These are phyloP conservation scores for Achlya flavicornis DNA, from an alignment of 2,888 invertebrate species.

Conservation along the genomic window DNA sequence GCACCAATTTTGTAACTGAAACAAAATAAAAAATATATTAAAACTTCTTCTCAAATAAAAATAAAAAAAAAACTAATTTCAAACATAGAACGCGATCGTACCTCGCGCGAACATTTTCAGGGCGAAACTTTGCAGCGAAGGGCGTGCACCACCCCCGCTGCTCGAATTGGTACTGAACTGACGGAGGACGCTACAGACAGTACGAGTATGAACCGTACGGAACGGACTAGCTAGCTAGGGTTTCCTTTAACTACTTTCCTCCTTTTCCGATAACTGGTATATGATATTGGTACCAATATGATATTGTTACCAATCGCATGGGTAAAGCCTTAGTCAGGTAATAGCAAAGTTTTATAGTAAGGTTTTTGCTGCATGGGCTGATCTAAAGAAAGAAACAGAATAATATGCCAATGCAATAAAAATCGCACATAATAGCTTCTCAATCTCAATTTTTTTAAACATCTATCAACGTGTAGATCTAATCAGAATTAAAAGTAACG, in stretches of 20 bases:
- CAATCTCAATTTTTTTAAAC: no score
- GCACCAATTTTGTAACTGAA: conserved; percentile 71
- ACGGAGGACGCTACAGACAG: conserved; percentile 11
- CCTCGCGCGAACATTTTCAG: conserved; percentile 72
- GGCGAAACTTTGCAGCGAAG: conserved; percentile 56
- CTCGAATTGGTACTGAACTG: conserved; percentile 51
- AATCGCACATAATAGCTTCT: no score
- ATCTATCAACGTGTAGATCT: no score
- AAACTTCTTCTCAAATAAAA: neutral
- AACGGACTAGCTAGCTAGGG: conserved; percentile 11
- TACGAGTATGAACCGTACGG: no score
- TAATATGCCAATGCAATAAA: no score
- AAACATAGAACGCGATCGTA: conserved; percentile 35
- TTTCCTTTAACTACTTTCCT: neutral
- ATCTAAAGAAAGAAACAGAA: no score
- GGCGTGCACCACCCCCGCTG: conserved; percentile 58
- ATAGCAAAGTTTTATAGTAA: no score
- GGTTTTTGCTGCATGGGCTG: no score
- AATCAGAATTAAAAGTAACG: neutral
- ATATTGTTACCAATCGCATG: no score
- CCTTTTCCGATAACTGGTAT: no score
- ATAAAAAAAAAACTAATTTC: conserved; percentile 18
- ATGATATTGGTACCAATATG: no score
- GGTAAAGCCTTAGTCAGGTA: no score
- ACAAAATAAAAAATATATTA: conserved; percentile 41